Conservation (phyloP, 1,140 invertebrate genomes). For the Trachymyrmex cornetzi region DNA sequence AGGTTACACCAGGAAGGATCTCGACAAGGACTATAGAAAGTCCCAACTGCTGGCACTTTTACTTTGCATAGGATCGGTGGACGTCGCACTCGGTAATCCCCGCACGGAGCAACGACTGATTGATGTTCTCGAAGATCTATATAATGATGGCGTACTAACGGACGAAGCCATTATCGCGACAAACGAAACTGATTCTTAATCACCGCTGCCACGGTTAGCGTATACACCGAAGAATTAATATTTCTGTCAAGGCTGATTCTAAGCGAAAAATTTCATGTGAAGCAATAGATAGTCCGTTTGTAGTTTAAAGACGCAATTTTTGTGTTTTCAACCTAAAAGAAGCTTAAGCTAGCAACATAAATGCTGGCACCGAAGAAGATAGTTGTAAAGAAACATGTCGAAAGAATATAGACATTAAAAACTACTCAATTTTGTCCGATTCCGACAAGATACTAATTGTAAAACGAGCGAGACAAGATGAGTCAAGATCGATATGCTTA, state of each 20-base stretch:
- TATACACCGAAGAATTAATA: slow-evolving; percentile 64
- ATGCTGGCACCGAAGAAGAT: slow-evolving; percentile 44
- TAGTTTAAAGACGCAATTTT: slow-evolving; percentile 50
- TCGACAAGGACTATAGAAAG: slow-evolving; percentile 90
- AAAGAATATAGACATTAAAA: slow-evolving; percentile 61
- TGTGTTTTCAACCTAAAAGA: slow-evolving; percentile 48
- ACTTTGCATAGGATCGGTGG: slow-evolving; percentile 93
- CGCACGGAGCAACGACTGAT: slow-evolving; percentile 90
- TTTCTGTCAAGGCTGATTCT: slow-evolving; percentile 64
- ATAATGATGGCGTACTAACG: slow-evolving; percentile 87
- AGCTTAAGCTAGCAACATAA: slow-evolving; percentile 63
- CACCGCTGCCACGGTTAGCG: slow-evolving; percentile 55
- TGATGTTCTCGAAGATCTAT: slow-evolving; percentile 88
- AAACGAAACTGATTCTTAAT: slow-evolving; percentile 65
- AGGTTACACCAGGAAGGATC: slow-evolving; percentile 87
- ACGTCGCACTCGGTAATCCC: slow-evolving; percentile 90
- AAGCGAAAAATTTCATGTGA: slow-evolving; percentile 25
- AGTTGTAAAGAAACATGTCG: slow-evolving; percentile 26
- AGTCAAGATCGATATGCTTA: slow-evolving; percentile 37
- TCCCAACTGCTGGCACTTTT: slow-evolving; percentile 91
- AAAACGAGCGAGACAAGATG: slow-evolving; percentile 35
- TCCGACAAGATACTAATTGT: slow-evolving; percentile 16
- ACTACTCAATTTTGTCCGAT: slow-evolving; percentile 29
- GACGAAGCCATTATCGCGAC: slow-evolving; percentile 75
- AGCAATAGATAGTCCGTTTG: slow-evolving; percentile 33